Conservation (phyloP, 37 sponge, comb jelly and placozoan species). For the Eunapius fragilis region DNA sequence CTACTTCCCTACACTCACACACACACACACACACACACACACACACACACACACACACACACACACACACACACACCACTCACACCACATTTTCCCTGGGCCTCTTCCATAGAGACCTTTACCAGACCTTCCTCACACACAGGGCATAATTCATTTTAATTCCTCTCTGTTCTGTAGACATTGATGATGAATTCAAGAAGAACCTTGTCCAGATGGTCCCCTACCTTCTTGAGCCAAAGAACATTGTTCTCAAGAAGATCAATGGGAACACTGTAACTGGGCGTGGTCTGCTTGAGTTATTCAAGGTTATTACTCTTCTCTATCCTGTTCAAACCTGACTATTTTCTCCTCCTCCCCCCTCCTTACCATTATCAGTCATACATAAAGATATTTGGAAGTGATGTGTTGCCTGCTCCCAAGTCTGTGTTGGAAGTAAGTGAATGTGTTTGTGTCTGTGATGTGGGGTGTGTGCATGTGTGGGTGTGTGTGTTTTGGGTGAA, state of each 20-base stretch:
- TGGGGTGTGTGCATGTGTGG: too few species aligned
- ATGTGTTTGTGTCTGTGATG: background rate
- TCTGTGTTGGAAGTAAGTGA: slow-evolving; percentile 85
- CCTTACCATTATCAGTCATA: slow-evolving; percentile 67
- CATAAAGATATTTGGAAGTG: slow-evolving; percentile 93
- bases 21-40: background rate
- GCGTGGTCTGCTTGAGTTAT: background rate
- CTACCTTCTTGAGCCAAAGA: slow-evolving; percentile 63
- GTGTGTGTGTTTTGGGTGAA: background rate
- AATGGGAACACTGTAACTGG: slow-evolving; percentile 85
- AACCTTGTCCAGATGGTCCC: slow-evolving; percentile 69
- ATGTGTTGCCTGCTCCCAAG: slow-evolving; percentile 91
- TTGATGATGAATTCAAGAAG: slow-evolving; percentile 81
- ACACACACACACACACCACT: background rate
- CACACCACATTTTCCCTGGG: background rate
- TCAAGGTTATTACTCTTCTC: too few species aligned
- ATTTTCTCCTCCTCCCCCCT: background rate
- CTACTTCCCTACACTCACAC: background rate
- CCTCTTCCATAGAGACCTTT: background rate
- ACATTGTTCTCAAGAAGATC: slow-evolving; percentile 86
- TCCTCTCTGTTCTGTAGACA: slow-evolving; percentile 53
- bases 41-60: background rate
- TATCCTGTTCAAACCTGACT: too few species aligned
- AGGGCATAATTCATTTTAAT: too few species aligned
- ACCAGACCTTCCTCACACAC: background rate